Percentiles rank a stretch among this genome's conserved stretches.
These are phyloP conservation scores for Stichopus chloronotus DNA, from an alignment of 35 echinoderm and acorn worm species.

Conservation along the genomic window DNA sequence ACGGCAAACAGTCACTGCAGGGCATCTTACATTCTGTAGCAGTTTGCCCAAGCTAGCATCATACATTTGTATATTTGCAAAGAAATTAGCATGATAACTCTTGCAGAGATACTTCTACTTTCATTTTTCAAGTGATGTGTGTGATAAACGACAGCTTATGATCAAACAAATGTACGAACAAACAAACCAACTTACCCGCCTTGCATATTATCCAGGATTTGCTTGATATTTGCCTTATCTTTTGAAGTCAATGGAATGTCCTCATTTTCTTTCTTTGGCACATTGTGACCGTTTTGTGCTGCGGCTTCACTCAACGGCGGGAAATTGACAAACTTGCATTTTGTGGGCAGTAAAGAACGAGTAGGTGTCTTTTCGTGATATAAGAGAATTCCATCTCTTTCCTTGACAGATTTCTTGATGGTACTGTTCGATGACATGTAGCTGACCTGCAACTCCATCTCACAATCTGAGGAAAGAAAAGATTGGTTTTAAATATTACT, in stretches of 20 bases:
- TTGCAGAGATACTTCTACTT: too few species aligned
- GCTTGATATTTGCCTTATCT: neutral
- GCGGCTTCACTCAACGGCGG: neutral
- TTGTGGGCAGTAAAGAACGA: too few species aligned
- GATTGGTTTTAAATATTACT: too few species aligned
- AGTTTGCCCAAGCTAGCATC: too few species aligned
- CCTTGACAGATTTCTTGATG: neutral
- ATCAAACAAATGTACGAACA: neutral
- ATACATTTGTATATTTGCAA: too few species aligned
- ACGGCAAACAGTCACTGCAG: too few species aligned
- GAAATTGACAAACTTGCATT: neutral
- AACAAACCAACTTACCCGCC: neutral
- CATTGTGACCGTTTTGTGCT: too few species aligned
- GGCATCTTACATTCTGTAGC: too few species aligned
- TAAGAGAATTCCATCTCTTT: neutral
- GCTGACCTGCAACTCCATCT: neutral
- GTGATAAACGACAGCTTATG: too few species aligned
- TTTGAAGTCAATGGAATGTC: neutral
- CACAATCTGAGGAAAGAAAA: neutral
- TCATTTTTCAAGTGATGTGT: too few species aligned
- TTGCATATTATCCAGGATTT: constrained; percentile 1
- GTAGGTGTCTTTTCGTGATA: neutral
- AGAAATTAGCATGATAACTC: too few species aligned
- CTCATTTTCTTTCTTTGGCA: neutral
- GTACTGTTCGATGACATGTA: neutral